A percentile compares a stretch with the other conserved stretches of the same genome.
phyloP scores from a whole-genome alignment of 1,140 invertebrate genomes.

The Plectus sambesii region DNA sequence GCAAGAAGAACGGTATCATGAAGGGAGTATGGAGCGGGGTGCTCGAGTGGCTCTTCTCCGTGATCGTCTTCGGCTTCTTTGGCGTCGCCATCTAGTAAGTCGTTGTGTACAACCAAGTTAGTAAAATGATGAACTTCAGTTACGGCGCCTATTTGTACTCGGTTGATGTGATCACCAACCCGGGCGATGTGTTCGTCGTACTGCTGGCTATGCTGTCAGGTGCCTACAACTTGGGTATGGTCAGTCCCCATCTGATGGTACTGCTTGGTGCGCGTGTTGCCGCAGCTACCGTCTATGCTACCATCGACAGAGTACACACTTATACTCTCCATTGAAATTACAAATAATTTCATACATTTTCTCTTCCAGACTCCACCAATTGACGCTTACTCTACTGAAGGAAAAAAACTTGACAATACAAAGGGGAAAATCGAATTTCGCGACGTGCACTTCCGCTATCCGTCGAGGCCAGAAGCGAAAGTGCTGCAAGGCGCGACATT shows the following conservation, averaged over 20 bases:
- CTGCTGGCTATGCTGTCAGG: slow-evolving; percentile 30
- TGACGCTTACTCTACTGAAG: slow-evolving; percentile 42
- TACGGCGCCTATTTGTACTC: slow-evolving; percentile 27
- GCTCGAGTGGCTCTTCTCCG: slow-evolving; percentile 14
- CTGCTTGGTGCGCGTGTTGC: slow-evolving; percentile 31
- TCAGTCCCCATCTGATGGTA: slow-evolving; percentile 35
- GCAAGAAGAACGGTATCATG: slow-evolving; percentile 23
- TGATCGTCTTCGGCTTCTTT: slow-evolving; percentile 19
- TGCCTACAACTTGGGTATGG: slow-evolving; percentile 32
- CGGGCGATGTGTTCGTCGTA: slow-evolving; percentile 35
- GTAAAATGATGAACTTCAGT: no score
- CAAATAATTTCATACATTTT: slow-evolving; percentile 11
- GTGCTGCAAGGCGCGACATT: slow-evolving; percentile 74
- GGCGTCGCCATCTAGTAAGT: slow-evolving; percentile 4
- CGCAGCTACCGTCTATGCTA: slow-evolving; percentile 32
- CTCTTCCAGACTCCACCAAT: slow-evolving; percentile 45
- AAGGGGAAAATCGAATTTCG: slow-evolving; percentile 43
- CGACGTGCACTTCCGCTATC: slow-evolving; percentile 49
- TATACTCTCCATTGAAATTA: not conserved
- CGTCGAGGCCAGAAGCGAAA: slow-evolving; percentile 46
- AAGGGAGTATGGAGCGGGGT: slow-evolving; percentile 35
- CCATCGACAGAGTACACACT: slow-evolving; percentile 53
- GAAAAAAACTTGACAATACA: slow-evolving; percentile 30
- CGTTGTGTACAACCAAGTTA: no score
- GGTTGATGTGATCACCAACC: slow-evolving; percentile 23